A percentile compares a stretch with the other conserved stretches of the same genome.
Evolutionary conservation across 2,113 vertebrate species (phyloP).

Genomic region (Mus spicilegus): DNA sequence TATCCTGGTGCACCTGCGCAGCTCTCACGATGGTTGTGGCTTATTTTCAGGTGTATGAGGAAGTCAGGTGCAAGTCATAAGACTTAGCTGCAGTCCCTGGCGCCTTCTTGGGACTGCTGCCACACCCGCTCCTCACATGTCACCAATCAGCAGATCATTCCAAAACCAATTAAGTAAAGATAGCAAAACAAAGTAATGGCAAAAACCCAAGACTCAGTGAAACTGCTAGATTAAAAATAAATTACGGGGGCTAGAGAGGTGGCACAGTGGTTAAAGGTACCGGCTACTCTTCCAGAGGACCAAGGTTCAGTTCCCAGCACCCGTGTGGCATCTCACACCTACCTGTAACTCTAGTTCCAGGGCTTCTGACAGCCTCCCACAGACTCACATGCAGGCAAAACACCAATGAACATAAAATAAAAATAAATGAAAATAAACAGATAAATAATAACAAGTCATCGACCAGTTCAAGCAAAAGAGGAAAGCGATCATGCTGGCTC

Average conservation of each 20-base stretch:
- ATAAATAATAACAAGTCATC: no score
- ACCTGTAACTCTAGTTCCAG: background rate
- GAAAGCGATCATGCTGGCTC: background rate
- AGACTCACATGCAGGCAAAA: background rate
- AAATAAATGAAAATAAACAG: background rate
- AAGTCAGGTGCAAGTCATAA: no score
- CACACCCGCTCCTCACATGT: no score
- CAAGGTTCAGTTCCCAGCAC: background rate
- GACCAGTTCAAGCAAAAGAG: background rate
- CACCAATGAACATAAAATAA: background rate
- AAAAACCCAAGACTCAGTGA: background rate
- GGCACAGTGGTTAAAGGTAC: background rate
- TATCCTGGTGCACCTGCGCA: no score
- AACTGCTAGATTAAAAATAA: background rate
- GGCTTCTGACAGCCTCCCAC: background rate
- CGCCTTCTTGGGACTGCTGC: no score
- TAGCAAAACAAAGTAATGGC: background rate
- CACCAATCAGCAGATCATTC: background rate
- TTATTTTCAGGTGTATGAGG: no score
- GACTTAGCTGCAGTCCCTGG: no score
- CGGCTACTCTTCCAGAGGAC: background rate
- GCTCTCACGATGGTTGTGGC: no score
- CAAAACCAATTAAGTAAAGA: background rate
- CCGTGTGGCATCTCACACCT: background rate
- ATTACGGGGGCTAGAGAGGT: background rate